phyloP scores from a whole-genome alignment of 1,140 invertebrate species.

The Drosophila kikkawai region DNA sequence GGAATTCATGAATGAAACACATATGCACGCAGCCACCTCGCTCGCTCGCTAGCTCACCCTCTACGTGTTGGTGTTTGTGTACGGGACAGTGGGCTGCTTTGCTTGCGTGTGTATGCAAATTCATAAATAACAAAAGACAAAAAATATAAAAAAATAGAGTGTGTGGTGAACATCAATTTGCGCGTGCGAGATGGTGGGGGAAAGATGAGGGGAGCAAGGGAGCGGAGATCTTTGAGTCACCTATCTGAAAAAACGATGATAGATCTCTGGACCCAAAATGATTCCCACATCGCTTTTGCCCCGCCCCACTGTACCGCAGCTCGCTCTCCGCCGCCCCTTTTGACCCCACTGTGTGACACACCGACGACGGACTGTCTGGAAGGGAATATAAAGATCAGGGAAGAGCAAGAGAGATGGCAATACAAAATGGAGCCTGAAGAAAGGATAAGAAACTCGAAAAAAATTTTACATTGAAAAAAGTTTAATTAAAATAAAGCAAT shows the following conservation, averaged over 20 bases:
- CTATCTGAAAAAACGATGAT: conserved; percentile 45
- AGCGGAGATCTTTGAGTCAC: conserved; percentile 67
- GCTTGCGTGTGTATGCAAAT: conserved; percentile 77
- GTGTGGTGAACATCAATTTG: conserved; percentile 48
- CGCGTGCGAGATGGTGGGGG: conserved; percentile 16
- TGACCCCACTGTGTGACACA: background rate
- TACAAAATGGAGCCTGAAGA: conserved; percentile 48
- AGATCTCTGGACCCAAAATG: conserved; percentile 40
- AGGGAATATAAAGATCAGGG: conserved; percentile 28
- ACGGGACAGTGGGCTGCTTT: conserved; percentile 46
- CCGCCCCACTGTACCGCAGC: conserved; percentile 25
- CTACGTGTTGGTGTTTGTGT: conserved; percentile 27
- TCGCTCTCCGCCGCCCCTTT: background rate
- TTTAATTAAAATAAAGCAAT: background rate
- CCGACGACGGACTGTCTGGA: conserved; percentile 46
- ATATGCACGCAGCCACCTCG: conserved; percentile 53
- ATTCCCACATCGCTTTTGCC: conserved; percentile 40
- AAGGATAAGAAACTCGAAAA: conserved; percentile 1
- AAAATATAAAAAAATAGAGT: conserved; percentile 13
- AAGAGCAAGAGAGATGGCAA: conserved; percentile 12
- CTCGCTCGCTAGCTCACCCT: conserved; percentile 20
- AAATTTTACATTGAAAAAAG: background rate
- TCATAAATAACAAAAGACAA: conserved; percentile 66
- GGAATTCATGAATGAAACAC: conserved; percentile 82
- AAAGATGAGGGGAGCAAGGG: background rate